Evolutionary conservation across 2,888 invertebrate genomes (phyloP), one percentile per base, ranked within the genome.

Genomic region (Plebejus argus): DNA sequence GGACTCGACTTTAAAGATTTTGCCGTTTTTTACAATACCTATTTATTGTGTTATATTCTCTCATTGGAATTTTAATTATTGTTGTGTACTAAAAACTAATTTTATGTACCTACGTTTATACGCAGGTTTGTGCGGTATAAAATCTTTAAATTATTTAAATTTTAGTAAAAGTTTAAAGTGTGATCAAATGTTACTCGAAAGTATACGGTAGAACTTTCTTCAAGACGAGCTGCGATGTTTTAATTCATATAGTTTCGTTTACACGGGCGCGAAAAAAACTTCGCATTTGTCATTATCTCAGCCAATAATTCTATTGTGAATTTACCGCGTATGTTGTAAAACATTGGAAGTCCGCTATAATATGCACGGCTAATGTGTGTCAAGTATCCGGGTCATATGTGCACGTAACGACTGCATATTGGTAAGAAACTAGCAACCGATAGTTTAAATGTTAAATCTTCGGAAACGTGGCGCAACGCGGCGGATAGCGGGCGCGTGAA

Each of bases 401-500:
- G 83, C 84, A 84, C 82, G 84, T 84, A 84, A 83, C 82, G 80
- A 81, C 83, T 84, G 83, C 82, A 84, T 82, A 84, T 83, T 84
- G 77, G 80, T 81, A 83, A 81, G 80, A 83, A 82, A 80, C 83
- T 81, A 82, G 82, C 83, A 82, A 83, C 81, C 81, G 80, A 84
- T 84, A 83, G 83, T 79, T 83, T 83, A 83, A 83, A 83, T 83
- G 82, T 81, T 83, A 82, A 83, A 83, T 83, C 83, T 84, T 84
- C 81, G 78, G 79, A 82, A 83, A 80, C 76, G 70, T 83, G 84
- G 82, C 79, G 82, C 81, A 85, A 85, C 78, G 28, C 28, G 28
- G 28, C 28, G 74, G 77, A 82, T 81, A 81, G 78, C 80, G 80
- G 80, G 81, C 81, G 79, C 79, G 82, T 82, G 83, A 84, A 84